Evolutionary conservation across 2,797 vertebrate species (phyloP).

Genomic region (Lagocephalus sceleratus): DNA sequence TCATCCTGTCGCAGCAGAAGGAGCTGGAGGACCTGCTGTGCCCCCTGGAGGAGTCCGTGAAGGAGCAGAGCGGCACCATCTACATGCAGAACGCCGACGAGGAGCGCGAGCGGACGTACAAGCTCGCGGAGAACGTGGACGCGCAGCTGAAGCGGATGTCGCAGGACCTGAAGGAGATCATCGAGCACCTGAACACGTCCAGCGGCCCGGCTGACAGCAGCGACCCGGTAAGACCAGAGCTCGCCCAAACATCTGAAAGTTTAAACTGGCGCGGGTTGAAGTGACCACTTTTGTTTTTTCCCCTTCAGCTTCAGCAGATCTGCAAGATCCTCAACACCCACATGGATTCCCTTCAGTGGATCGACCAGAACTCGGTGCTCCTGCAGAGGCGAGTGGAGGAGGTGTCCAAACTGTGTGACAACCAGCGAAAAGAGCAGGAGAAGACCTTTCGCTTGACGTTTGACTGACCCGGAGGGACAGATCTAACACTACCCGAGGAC

Average conservation of each 20-base stretch:
- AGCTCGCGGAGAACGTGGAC: conserved; percentile 89
- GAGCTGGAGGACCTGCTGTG: conserved; percentile 92
- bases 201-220: conserved; percentile 79
- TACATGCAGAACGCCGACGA: conserved; percentile 97
- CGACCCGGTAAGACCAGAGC: conserved; percentile 76
- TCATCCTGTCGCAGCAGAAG: conserved; percentile 97
- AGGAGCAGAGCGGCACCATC: conserved; percentile 93
- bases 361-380: conserved; percentile 90
- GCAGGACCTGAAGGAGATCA: conserved; percentile 92
- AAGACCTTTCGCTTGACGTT: conserved; percentile 87
- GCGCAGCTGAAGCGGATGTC: conserved; percentile 90
- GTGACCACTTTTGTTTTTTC: conserved; percentile 1
- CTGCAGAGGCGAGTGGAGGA: conserved; percentile 95
- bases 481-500: neutral
- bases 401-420: conserved; percentile 88
- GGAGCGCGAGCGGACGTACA: conserved; percentile 93
- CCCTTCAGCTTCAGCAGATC: conserved; percentile 86
- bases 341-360: conserved; percentile 92
- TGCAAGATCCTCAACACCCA: conserved; percentile 91
- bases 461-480: conserved; percentile 64
- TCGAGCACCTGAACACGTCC: conserved; percentile 85
- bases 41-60: conserved; percentile 92
- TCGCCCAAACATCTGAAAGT: neutral
- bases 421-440: conserved; percentile 91
- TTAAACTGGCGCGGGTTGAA: no score